phyloP scores from a whole-genome alignment of 1,140 invertebrate genomes.

The Saxidomus purpurata region DNA sequence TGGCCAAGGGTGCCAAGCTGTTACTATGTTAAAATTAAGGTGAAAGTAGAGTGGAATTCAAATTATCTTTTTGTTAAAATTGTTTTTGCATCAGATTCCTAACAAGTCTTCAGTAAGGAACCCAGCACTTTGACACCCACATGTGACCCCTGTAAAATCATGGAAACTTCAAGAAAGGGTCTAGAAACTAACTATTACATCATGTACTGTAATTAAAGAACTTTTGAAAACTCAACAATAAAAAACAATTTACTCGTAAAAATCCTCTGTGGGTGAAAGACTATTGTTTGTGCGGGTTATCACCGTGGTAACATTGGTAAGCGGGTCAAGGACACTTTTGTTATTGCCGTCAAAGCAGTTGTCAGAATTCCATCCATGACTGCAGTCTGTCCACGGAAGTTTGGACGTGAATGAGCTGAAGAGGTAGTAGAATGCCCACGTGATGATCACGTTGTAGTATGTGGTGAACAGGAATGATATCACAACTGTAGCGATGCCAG shows the following conservation, averaged over 20 bases:
- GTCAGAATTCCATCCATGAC: slow-evolving; percentile 88
- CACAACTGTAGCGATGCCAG: slow-evolving; percentile 85
- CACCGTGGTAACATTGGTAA: slow-evolving; percentile 52
- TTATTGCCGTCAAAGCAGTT: slow-evolving; percentile 75
- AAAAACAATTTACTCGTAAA: slow-evolving; percentile 77
- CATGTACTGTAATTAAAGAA: too few species aligned
- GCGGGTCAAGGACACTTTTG: slow-evolving; percentile 26
- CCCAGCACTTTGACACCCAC: too few species aligned
- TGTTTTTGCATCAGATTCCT: too few species aligned
- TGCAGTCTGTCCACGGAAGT: slow-evolving; percentile 97
- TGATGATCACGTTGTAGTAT: slow-evolving; percentile 99
- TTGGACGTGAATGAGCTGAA: slow-evolving; percentile 96
- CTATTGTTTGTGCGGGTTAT: slow-evolving; percentile 71
- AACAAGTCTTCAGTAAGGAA: too few species aligned
- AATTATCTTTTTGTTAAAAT: too few species aligned
- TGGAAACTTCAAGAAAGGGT: too few species aligned
- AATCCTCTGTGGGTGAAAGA: slow-evolving; percentile 80
- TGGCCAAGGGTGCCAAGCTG: too few species aligned
- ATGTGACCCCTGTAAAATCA: too few species aligned
- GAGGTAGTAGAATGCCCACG: slow-evolving; percentile 98
- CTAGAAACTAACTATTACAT: too few species aligned
- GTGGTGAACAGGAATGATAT: slow-evolving; percentile 88
- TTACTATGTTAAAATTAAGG: too few species aligned
- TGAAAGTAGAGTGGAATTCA: too few species aligned
- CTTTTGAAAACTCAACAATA: too few species aligned